These are phyloP conservation scores for Trachelus iudaicus DNA, from an alignment of 2,888 invertebrate species.

Conservation along the genomic window DNA sequence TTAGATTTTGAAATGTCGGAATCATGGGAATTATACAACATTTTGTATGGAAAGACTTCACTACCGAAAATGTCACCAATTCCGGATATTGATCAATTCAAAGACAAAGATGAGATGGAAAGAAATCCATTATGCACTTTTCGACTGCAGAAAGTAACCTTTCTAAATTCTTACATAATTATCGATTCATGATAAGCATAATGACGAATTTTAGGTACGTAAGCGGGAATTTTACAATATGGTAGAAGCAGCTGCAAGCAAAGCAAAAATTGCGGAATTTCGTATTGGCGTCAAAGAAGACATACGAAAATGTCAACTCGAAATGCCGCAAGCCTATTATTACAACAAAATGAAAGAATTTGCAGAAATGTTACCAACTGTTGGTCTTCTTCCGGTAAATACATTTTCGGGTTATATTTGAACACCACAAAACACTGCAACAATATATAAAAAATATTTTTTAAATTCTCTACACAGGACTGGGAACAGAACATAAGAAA, in stretches of 20 bases:
- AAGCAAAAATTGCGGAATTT: constrained; percentile 28
- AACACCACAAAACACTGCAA: neutral
- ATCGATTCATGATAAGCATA: neutral
- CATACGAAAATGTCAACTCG: constrained; percentile 25
- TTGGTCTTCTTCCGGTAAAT: constrained; percentile 45
- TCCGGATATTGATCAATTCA: constrained; percentile 21
- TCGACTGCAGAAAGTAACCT: constrained; percentile 32
- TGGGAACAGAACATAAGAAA: constrained; percentile 72
- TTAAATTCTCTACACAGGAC: constrained; percentile 30
- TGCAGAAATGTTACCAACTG: constrained; percentile 41
- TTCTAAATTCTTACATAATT: neutral
- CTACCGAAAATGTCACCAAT: constrained; percentile 22
- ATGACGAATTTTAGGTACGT: constrained; percentile 24
- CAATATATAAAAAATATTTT: constrained; percentile 4
- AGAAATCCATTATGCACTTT: constrained; percentile 31
- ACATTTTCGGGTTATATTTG: neutral
- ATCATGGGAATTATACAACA: constrained; percentile 15
- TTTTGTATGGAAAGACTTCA: constrained; percentile 17
- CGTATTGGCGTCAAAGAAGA: constrained; percentile 23
- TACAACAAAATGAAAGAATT: constrained; percentile 44
- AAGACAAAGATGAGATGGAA: constrained; percentile 22
- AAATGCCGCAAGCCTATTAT: constrained; percentile 31
- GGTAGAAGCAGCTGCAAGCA: constrained; percentile 31
- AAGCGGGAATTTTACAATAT: constrained; percentile 30
- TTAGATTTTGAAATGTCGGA: constrained; percentile 18